Conservation (phyloP, 2,888 invertebrate species). For the Trilocha varians region DNA sequence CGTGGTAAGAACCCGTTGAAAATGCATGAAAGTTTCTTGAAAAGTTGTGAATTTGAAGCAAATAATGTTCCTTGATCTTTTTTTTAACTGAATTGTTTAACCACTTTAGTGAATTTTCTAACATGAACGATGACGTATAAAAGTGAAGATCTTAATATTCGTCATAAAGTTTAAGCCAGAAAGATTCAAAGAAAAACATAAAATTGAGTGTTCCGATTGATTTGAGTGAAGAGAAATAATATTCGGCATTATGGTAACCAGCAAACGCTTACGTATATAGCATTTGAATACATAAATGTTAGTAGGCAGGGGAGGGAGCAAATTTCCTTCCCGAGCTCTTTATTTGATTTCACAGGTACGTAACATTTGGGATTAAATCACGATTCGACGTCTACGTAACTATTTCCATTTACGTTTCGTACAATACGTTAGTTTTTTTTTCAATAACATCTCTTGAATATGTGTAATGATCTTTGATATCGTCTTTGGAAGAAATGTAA, state of each 20-base stretch:
- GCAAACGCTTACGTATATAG: background rate
- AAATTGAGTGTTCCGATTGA: too few relatives aligned
- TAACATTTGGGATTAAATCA: constrained; percentile 15
- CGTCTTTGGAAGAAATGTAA: too few relatives aligned
- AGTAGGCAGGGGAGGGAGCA: constrained; percentile 22
- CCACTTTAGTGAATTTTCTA: too few relatives aligned
- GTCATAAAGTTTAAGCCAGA: too few relatives aligned
- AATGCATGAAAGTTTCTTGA: too few relatives aligned
- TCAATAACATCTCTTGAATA: background rate
- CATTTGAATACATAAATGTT: constrained; percentile 5
- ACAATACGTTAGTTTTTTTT: background rate
- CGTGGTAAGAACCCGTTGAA: too few relatives aligned
- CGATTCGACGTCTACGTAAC: background rate
- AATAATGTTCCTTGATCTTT: too few relatives aligned
- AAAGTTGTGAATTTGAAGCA: too few relatives aligned
- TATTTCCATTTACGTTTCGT: background rate
- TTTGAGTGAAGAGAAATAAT: background rate
- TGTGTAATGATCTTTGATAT: background rate
- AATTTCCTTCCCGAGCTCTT: constrained; percentile 35
- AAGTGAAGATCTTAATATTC: too few relatives aligned
- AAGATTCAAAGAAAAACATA: too few relatives aligned
- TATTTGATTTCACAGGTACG: constrained; percentile 28
- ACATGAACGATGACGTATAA: too few relatives aligned
- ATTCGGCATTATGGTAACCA: background rate
- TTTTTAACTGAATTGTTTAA: too few relatives aligned